Base-by-base conservation (phyloP, 2,113 vertebrate genomes). In the Rhinoptilus africanus region DNA sequence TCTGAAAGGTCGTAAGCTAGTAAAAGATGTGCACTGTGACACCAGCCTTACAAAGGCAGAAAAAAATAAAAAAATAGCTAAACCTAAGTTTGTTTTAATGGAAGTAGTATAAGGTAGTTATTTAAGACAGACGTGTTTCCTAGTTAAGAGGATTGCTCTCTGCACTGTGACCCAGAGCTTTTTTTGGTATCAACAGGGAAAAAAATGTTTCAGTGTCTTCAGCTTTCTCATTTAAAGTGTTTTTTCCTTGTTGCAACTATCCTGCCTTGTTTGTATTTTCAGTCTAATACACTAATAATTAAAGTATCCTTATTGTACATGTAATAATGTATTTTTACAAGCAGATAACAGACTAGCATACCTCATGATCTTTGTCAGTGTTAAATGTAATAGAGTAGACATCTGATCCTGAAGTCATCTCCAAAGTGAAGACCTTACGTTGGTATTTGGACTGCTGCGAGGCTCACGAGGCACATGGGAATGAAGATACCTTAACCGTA, bases 221-320 rank as follows among this genome's bases (percentile, higher is more conserved):
- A 90, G 62, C 85, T 88, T 94, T 71, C 76, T 53, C 24, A 41
- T 77, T 59, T 64, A 8, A 37, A 60, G 71, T 64, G 8, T n/a
- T 14, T 63, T 90, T 80, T 59, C 71, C 37, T 92, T 84, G 35
- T 92, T 82, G 76, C 34, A 63, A 72, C 47, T 86, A 8, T 76
- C 37, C 50, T 91, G 84, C 86, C 78, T 90, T 82, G 74, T 96
- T 96, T 86, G 21, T 95, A 47, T 80, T 87, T 93, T 81, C 59
- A 64, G 75, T 83, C 80, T 94, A 95, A 98, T 69, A 96, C 95
- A 92, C 96, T 98, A 97, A 96, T 73, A 73, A 45, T 51, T 53
- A 8, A 93, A 62, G n/a, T 87, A 85, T 67, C 81, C 45, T 82
- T 84, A 62, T 14, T 85, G 74, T 93, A 88, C 60, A 47, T 64